Base-by-base conservation (phyloP, 2,113 vertebrate genomes). In the Thryonomys swinderianus region DNA sequence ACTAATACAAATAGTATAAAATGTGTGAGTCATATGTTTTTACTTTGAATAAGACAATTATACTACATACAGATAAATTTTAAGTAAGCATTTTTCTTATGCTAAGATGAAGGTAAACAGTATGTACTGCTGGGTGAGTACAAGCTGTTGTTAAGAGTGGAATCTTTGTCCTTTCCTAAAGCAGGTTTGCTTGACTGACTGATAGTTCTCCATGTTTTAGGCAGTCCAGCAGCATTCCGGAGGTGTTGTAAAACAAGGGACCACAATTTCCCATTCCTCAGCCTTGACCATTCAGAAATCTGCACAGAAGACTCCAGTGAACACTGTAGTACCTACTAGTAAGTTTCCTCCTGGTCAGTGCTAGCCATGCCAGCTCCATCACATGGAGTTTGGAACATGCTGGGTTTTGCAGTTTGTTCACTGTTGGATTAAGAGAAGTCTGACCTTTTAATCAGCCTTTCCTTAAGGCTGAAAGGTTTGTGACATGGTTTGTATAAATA, bases 161-260 rank as follows among this genome's bases (percentile, higher is more conserved):
- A 93, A 96, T 40, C 59, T 93, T 91, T 30, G 0, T 79, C 37
- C 25, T 11, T 96, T 90, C 83, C 93, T 87, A 55, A 13, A 32
- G 90, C 61, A 48, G 25, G 69, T 93, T 55, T 94, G 81, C n/a
- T 66, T 97, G 86, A 87, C 64, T 87, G 78, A 96, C 74, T 96
- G 78, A 89, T 85, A 7, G 32, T 94, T 98, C 42, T 97, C 18
- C 59, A 64, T 97, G 40, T 96, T 96, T 59, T 96, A 99, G 99
- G 97, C 99, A 85, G 98, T 99, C 87, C 99, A 99, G 8, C 98
- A 98, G 53, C 96, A 98, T 61, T 88, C 98, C 11, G 98, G 97
- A 96, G 66, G 97, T 9, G 12, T 97, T 93, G 91, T 98, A 51
- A 98, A 98, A 95, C 98, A 98, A 92, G 93, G 98, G 53, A 96